Base-by-base conservation (phyloP, 2,888 invertebrate genomes). In the Charanyca ferruginea region DNA sequence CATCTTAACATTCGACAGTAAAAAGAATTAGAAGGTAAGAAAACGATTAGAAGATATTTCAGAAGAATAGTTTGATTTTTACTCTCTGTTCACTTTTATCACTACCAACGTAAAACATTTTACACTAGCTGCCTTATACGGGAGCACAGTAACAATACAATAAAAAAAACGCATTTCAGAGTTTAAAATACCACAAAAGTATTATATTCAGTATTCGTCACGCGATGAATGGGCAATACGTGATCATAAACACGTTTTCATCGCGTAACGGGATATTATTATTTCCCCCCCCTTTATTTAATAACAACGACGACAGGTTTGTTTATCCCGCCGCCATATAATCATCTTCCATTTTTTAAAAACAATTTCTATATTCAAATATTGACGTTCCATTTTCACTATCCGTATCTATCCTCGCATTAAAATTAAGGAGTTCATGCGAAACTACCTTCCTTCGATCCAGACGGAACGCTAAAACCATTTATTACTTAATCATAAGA, bases 401-500 rank as follows among this genome's bases (percentile, higher is more conserved):
- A 54, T 49, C 42, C 18, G 20, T 55, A 73, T 55, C 28, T 53
- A 42, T 42, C 7, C n/a, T 54, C 59, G 2, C 20, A 49, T n/a
- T 58, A 25, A 64, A 18, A 28, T 20, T 11, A 54, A 73, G 38
- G 51, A 66, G 54, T 44, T 55, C n/a, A 53, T 65, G 25, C 48
- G 78, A 66, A 52, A 73, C 78, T 62, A 62, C 59, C 25, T 59
- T 78, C 66, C 44, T 42, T 41, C 49, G 54, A 48, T 57, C 32
- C 41, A 22, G 55, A 75, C 54, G 59, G 54, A 73, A 78, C 73
- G 67, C 51, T 73, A 41, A 44, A 78, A 53, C 54, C 38, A 62
- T 60, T 62, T 73, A 73, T 73, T 59, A 59, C 73, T 78, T 60
- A 66, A 65, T 80, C 79, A 81, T 74, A 72, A 78, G 80, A 79